These are phyloP conservation scores for Polypterus senegalus DNA, from an alignment of 2,113 vertebrate species.

Conservation along the genomic window DNA sequence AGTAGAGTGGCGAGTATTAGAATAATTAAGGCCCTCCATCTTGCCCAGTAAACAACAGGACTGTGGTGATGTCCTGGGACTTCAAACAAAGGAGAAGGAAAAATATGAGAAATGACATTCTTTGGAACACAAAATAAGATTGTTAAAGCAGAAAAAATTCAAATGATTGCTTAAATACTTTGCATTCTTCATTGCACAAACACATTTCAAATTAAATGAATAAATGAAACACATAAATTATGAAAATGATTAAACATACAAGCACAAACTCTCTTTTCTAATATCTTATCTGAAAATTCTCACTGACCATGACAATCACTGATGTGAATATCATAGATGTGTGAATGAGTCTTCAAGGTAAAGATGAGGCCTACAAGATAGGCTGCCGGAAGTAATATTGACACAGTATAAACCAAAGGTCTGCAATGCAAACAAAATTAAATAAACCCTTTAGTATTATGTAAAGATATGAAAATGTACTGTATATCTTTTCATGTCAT, in stretches of 20 bases:
- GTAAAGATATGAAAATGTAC: too few species aligned
- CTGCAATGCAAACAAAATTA: constrained; percentile 28
- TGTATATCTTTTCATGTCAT: too few species aligned
- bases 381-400: constrained; percentile 54
- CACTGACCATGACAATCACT: constrained; percentile 60
- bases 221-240: too few species aligned
- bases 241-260: background rate
- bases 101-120: rapidly evolving
- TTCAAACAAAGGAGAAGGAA: constrained; percentile 5
- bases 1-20: constrained; percentile 63
- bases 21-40: constrained; percentile 55
- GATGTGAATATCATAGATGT: constrained; percentile 70
- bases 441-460: background rate
- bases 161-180: background rate
- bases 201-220: too few species aligned
- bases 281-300: too few species aligned
- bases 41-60: constrained; percentile 60
- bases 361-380: constrained; percentile 70
- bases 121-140: background rate
- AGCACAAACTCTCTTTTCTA: background rate
- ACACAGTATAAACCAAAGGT: constrained; percentile 57
- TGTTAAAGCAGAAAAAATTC: background rate
- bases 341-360: constrained; percentile 69
- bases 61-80: constrained; percentile 43
- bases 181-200: too few species aligned